Percentiles rank a stretch among this genome's conserved stretches.
phyloP scores from a whole-genome alignment of 37 sponge, comb jelly and placozoan genomes.

The Aphrocallistes beatrix region DNA sequence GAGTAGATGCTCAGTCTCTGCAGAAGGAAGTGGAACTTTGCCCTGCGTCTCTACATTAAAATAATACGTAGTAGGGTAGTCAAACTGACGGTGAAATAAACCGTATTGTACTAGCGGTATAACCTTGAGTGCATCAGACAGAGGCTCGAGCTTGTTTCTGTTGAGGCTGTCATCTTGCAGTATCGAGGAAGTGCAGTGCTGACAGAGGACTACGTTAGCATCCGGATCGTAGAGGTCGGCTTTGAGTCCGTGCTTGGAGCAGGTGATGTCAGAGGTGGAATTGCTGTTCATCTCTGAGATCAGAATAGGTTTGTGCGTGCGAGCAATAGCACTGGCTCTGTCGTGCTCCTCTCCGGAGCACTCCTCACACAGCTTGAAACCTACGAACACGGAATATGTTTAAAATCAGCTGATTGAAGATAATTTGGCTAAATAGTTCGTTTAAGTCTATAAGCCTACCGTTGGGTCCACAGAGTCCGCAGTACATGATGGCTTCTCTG shows the following conservation, averaged over 20 bases:
- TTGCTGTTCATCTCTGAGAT: conserved; percentile 20
- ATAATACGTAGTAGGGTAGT: background rate
- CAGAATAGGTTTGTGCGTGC: conserved; percentile 32
- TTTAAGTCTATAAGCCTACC: no score
- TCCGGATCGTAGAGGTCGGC: background rate
- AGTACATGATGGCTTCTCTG: conserved; percentile 21
- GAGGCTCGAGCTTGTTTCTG: background rate
- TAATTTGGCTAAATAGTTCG: background rate
- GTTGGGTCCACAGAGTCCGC: conserved; percentile 38
- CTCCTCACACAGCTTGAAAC: conserved; percentile 32
- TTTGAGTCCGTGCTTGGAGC: background rate
- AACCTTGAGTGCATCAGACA: background rate
- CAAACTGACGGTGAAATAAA: background rate
- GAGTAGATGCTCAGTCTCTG: background rate
- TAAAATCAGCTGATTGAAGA: background rate
- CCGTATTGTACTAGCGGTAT: no score
- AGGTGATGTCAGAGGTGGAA: background rate
- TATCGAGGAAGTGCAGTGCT: background rate
- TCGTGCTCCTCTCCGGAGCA: conserved; percentile 43
- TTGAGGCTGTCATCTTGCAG: background rate
- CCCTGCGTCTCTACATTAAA: background rate
- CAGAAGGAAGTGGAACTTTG: background rate
- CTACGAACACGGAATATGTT: background rate
- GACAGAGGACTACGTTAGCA: background rate
- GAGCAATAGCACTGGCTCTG: conserved; percentile 34